Evolutionary conservation across 2,113 vertebrate genomes (phyloP).

Genomic region (Ornithorhynchus anatinus): DNA sequence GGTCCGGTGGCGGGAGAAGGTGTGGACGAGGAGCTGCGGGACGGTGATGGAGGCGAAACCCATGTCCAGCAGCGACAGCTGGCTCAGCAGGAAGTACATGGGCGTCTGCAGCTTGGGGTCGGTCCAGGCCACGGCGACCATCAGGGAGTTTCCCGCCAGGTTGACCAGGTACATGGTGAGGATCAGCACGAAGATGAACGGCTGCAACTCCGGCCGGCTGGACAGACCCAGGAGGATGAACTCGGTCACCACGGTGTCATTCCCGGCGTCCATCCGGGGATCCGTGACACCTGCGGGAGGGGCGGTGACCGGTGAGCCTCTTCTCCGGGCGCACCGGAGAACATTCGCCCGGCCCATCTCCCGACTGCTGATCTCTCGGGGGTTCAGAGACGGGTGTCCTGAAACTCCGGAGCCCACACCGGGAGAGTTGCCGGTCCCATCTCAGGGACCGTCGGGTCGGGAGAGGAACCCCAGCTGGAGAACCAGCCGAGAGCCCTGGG

Average conservation of each 20-base stretch:
- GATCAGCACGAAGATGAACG: conserved; percentile 34
- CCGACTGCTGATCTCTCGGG: too few relatives aligned
- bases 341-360: too few relatives aligned
- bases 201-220: conserved; percentile 22
- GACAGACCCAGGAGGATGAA: conserved; percentile 56
- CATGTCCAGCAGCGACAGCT: conserved; percentile 49
- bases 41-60: conserved; percentile 44
- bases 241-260: conserved; percentile 38
- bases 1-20: conserved; percentile 1
- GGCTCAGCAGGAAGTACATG: conserved; percentile 58
- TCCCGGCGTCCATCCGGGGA: conserved; percentile 24
- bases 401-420: too few relatives aligned
- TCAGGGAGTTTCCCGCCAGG: conserved; percentile 32
- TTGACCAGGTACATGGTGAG: conserved; percentile 46
- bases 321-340: too few relatives aligned
- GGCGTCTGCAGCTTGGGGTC: conserved; percentile 52
- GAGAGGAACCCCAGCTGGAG: too few relatives aligned
- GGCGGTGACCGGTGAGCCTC: neutral
- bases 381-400: too few relatives aligned
- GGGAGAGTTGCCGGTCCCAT: too few relatives aligned
- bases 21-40: conserved; percentile 52
- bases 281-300: neutral
- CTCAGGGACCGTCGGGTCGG: too few relatives aligned
- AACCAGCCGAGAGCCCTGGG: too few relatives aligned
- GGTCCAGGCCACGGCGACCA: conserved; percentile 29